phyloP scores from a whole-genome alignment of 92 coral and sea anemone species.

The Scolanthus callimorphus region DNA sequence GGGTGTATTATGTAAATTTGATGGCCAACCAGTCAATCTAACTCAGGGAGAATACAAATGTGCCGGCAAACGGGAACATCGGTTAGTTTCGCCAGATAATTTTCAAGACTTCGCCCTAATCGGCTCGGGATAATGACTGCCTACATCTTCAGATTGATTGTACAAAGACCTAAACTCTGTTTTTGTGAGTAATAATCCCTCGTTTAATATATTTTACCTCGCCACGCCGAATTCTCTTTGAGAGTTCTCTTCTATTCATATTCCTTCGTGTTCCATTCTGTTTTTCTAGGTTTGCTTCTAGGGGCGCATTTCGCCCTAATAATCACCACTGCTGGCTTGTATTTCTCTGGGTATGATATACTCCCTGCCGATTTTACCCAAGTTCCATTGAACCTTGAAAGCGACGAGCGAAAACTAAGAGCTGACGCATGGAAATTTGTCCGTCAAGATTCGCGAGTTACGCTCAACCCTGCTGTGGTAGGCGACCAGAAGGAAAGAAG shows the following conservation, averaged over 20 bases:
- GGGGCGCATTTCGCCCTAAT: slow-evolving; percentile 69
- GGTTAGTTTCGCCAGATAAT: background rate
- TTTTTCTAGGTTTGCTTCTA: slow-evolving; percentile 65
- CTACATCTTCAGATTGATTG: slow-evolving; percentile 45
- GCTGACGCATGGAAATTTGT: slow-evolving; percentile 98
- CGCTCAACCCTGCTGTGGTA: slow-evolving; percentile 68
- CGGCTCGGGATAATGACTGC: slow-evolving; percentile 54
- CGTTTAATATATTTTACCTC: background rate
- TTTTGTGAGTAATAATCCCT: slow-evolving; percentile 25
- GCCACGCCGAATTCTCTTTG: background rate
- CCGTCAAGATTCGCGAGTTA: slow-evolving; percentile 78
- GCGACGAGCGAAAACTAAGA: slow-evolving; percentile 77
- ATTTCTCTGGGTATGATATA: slow-evolving; percentile 79
- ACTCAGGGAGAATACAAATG: background rate
- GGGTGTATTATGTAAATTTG: slow-evolving; percentile 55
- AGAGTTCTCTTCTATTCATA: background rate
- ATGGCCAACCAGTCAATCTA: background rate
- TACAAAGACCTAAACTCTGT: slow-evolving; percentile 59
- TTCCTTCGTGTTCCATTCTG: background rate
- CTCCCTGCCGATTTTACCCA: slow-evolving; percentile 91
- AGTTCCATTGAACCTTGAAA: slow-evolving; percentile 87
- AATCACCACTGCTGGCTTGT: slow-evolving; percentile 62
- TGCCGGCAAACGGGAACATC: background rate
- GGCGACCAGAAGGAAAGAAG: slow-evolving; percentile 70
- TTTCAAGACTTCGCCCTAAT: too few species aligned